Conservation (phyloP, 2,888 invertebrate genomes). For the Apamea crenata region DNA sequence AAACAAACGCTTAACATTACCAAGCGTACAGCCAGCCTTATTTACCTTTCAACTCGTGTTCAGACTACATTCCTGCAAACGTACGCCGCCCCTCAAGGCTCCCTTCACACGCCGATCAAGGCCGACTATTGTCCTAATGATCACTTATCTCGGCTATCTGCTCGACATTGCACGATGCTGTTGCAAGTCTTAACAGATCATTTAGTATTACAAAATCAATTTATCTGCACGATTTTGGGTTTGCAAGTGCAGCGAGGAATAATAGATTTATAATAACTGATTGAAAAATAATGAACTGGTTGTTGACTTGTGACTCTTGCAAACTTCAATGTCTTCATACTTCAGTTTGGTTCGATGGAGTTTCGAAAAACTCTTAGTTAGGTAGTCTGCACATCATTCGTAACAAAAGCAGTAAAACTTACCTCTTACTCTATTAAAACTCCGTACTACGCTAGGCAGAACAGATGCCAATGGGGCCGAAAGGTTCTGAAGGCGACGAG, state of each 20-base stretch:
- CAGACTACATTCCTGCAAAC: constrained; percentile 51
- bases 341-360: neutral
- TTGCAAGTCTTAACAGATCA: constrained; percentile 46
- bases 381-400: neutral
- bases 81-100: constrained; percentile 57
- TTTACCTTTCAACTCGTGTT: constrained; percentile 50
- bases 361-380: neutral
- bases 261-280: neutral
- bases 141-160: constrained; percentile 58
- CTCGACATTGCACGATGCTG: constrained; percentile 59
- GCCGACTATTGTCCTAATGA: constrained; percentile 67
- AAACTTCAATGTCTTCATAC: neutral
- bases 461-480: neutral
- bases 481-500: neutral
- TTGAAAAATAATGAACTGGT: neutral
- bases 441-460: neutral
- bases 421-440: neutral
- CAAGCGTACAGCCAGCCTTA: constrained; percentile 1
- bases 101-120: constrained; percentile 67
- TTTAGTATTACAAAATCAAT: constrained; percentile 46
- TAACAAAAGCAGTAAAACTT: neutral
- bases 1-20: neutral
- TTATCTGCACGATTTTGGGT: constrained; percentile 47
- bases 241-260: constrained; percentile 7
- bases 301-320: neutral